Evolutionary conservation across 2,888 invertebrate species (phyloP), one percentile per base, ranked within the genome.

Genomic region (Amphipyra tragopoginis): DNA sequence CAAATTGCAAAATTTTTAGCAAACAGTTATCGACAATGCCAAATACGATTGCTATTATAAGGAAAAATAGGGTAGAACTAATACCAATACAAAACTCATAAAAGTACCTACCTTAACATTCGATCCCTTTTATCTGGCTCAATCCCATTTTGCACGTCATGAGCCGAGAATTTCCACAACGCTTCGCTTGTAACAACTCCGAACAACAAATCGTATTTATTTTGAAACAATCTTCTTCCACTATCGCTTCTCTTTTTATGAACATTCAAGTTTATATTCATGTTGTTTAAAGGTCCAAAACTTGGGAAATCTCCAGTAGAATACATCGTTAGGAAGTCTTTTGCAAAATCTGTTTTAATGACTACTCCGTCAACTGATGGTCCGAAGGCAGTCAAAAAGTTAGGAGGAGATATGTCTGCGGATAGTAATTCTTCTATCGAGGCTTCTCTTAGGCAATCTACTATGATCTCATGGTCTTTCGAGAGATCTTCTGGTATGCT

Each of bases 361-460:
- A 99, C 98, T 72, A 99, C 98, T 54, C 98, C 98, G 86, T 99
- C 99, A 54, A 98, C 97, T 77, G 98, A 98, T 11, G 99, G 99
- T 7, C 99, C 99, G 85, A 99, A 99, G 0, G 98, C 97, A 72
- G 97, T 97, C 56, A 98, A 93, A 89, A 97, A 98, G 60, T 97
- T 97, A 3, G 98, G 98, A 9, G 98, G 96, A 74, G 96, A 96
- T 84, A 97, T 97, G 90, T 97, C 97, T 42, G 97, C 96, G 39
- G 96, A 95, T 88, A 97, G 95, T 38, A 98, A 91, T 73, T 97
- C 97, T 69, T 97, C 96, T 71, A 98, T 95, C 11, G 96, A 95
- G 7, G 97, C 96, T 75, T 97, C 97, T 79, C 98, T 94, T 39
- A 98, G 95, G 83, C 98, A 98, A 86, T 98, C 98, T 33, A 98